Base-by-base conservation (phyloP, 2,113 vertebrate genomes). In the Emydura subglobosa region DNA sequence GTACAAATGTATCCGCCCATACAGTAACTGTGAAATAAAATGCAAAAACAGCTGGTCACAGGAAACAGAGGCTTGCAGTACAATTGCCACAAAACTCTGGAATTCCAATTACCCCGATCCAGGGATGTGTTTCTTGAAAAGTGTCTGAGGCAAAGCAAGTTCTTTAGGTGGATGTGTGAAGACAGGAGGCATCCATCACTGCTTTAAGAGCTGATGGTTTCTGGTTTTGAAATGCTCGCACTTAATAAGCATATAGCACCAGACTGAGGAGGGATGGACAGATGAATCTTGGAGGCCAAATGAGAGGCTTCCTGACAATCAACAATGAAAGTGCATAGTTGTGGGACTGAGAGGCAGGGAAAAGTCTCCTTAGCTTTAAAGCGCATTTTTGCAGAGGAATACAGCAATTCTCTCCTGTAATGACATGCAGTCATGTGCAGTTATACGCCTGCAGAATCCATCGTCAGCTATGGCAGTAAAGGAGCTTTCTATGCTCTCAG, bases 361-460 rank as follows among this genome's bases (percentile, higher is more conserved):
- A 44, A 42, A 53, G 5, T 89, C 42, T 57, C n/a, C 6, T 11
- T 79, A n/a, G 51, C 44, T 72, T 83, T 24, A 19, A 39, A 57
- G 44, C 44, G 55, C 84, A 27, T 10, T 1, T 0, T 0, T 59
- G 16, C 53, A 89, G n/a, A 44, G 74, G 34, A 74, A 25, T 21
- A 44, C 57, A 31, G 57, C 53, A 90, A 72, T 54, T 88, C 34
- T 86, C 92, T 83, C 42, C 87, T 87, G 49, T 51, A 10, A 4
- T 0, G 7, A n/a, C 7, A 5, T 0, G 0, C 53, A 51, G 85
- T 85, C 5, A 0, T 27, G 11, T 24, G 13, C 49, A 49, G 50
- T 8, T 1, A 0, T 1, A 53, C 82, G 27, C 76, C 61, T 19
- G 31, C 31, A 65, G 31, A 65, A 61, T 59, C 57, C 57, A 59